phyloP scores from a whole-genome alignment of 2,113 vertebrate genomes.

The Theristicus caerulescens region DNA sequence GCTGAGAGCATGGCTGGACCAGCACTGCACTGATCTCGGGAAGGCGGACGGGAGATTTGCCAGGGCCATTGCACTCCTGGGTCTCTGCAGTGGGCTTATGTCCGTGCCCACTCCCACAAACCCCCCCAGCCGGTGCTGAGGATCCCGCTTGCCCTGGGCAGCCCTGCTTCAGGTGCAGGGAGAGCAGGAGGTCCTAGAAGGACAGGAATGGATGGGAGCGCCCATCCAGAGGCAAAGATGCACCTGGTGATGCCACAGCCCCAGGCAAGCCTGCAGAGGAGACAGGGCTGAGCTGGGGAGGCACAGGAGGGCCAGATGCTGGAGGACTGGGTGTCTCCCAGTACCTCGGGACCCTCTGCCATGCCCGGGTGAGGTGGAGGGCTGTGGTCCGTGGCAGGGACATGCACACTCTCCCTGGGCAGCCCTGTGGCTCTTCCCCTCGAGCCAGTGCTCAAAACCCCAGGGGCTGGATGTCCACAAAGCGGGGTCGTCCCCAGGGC shows the following conservation, averaged over 20 bases:
- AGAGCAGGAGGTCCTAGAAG: not conserved
- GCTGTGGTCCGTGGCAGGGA: not conserved
- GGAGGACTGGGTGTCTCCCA: not conserved
- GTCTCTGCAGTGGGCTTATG: not conserved
- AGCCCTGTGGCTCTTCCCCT: not conserved
- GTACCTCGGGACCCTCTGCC: not conserved
- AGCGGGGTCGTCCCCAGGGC: too few relatives aligned
- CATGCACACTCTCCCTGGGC: rapidly evolving
- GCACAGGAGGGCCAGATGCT: not conserved
- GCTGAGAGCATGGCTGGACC: not conserved
- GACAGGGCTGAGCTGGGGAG: not conserved
- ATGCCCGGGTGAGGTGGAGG: not conserved
- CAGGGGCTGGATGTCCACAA: not conserved
- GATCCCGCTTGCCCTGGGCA: not conserved
- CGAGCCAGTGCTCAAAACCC: rapidly evolving
- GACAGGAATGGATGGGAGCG: not conserved
- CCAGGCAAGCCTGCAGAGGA: not conserved
- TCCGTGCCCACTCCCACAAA: not conserved
- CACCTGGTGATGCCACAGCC: rapidly evolving
- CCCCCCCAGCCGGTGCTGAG: not conserved
- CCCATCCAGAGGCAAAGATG: not conserved
- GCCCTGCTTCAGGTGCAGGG: not conserved
- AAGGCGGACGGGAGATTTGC: not conserved
- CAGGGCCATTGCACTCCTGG: not conserved
- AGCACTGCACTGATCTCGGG: not conserved